Evolutionary conservation across 2,797 vertebrate genomes (phyloP), one percentile per base, ranked within the genome.

Genomic region (Epinephelus awoara): DNA sequence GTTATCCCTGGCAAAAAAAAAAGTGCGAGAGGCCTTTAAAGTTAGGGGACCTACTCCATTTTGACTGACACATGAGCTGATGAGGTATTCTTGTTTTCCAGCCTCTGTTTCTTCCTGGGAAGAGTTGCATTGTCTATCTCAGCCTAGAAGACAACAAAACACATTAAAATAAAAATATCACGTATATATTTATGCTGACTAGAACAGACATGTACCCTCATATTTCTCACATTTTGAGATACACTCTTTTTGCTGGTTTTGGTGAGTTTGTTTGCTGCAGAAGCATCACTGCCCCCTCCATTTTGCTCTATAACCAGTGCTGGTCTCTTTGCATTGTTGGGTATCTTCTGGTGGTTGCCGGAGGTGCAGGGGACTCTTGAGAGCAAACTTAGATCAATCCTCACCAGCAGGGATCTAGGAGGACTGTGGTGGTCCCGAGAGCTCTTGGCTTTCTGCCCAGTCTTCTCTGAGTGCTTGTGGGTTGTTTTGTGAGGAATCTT

Each of bases 301-400:
- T 95, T 89, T 0, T 81, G 75, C 67, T 80, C 82, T 0, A 10
- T 13, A n/a, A 65, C 74, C 21, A 27, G 8, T 4, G 64, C 87
- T 15, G 82, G 85, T 85, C 90, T 95, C 90, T 95, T 96, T 82
- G 91, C 34, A 17, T 73, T 68, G 68, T 47, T 52, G 70, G 67
- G 5, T 13, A 54, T 42, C 81, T 57, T 59, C 75, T 78, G 94
- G 6, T 51, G 50, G 18, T 29, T 61, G 84, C 92, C 92, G n/a
- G 89, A 75, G 0, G 57, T 56, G 67, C 80, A 88, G 9, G 98
- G 98, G 7, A 98, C 75, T 83, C 94, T 95, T 1, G 95, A 94
- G 7, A 99, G 96, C 34, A 97, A 93, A 68, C 90, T 81, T 0
- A 98, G 93, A 21, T 96, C 85, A 62, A 99, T 97, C 95, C 96